These are phyloP conservation scores for Mixornis gularis DNA, from an alignment of 2,113 vertebrate species.

Conservation along the genomic window DNA sequence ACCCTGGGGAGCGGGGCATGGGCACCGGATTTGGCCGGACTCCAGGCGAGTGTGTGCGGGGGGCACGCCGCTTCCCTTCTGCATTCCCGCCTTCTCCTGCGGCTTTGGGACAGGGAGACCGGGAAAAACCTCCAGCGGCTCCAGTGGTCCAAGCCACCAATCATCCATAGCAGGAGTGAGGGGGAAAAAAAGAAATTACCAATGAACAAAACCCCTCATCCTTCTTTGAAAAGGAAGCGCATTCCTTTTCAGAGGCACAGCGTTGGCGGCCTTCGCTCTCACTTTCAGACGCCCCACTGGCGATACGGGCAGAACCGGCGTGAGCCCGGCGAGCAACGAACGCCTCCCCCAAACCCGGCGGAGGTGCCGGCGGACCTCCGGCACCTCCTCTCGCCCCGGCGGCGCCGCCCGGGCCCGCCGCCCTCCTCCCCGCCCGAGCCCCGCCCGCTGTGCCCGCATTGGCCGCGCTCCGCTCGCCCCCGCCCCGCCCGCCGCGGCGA, in stretches of 20 bases:
- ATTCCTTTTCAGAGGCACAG: neutral
- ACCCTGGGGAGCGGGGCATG: rapidly evolving
- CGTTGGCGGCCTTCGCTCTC: rapidly evolving
- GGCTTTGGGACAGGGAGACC: rapidly evolving
- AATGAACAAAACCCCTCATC: neutral
- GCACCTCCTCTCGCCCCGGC: rapidly evolving
- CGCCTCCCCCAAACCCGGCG: rapidly evolving
- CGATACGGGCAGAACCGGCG: rapidly evolving
- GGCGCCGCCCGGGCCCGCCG: rapidly evolving
- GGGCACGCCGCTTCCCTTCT: neutral
- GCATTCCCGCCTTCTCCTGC: no score
- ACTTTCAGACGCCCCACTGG: neutral
- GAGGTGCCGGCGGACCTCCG: rapidly evolving
- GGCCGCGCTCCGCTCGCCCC: neutral
- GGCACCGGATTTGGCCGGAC: no score
- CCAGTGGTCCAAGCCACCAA: neutral
- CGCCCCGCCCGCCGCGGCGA: no score
- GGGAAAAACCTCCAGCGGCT: neutral
- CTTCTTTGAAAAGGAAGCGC: neutral
- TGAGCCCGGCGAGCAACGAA: rapidly evolving
- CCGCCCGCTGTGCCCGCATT: neutral
- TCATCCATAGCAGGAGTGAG: rapidly evolving
- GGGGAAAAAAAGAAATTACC: rapidly evolving
- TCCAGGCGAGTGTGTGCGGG: rapidly evolving
- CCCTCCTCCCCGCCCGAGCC: neutral